Evolutionary conservation across 2,888 invertebrate species (phyloP), one percentile per base, ranked within the genome.

Genomic region (Penaeus monodon): DNA sequence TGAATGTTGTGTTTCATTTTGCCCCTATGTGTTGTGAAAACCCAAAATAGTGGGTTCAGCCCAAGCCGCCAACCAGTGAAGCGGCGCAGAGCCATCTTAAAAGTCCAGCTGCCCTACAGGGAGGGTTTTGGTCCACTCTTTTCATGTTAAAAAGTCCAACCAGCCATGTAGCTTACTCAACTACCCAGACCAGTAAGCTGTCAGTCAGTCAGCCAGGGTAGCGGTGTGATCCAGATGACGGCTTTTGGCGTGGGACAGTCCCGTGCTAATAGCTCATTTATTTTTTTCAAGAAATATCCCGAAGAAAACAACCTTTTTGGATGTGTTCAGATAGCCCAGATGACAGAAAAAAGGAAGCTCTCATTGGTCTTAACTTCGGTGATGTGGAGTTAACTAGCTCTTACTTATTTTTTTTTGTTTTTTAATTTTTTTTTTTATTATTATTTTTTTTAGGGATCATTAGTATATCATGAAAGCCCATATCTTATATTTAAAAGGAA

Each of bases 1-100:
- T 85, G 81, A 81, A 85, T 85, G 85, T 85, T 74, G 85, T 85
- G 85, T 85, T 85, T 80, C 70, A 85, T 80, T 68, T 85, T 85
- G 74, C n/a, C 65, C 74, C 63, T 85, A 73, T 76, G 85, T 85
- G 85, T 85, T 85, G 85, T 85, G 85, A 85, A 81, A n/a, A n/a
- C n/a, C 80, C 81, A 81, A 65, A 81, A 74, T 81, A 85, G 85
- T 76, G 81, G 74, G 81, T 85, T n/a, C 82, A 82, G 73, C 81
- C 81, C 81, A 44, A 81, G 68, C 81, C 81, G 82, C 63, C n/a
- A 70, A 81, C 81, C 81, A 81, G 70, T 81, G 27, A 49, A 81
- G 70, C 68, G 81, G 81, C 70, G 20, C 49, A 57, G 82, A 82
- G 82, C 70, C 82, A 73, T 82, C 82, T 73, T n/a, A 20, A 33